A percentile compares a stretch with the other conserved stretches of the same genome.
phyloP scores from a whole-genome alignment of 2,888 invertebrate species.

The Dorcus parallelipipedus region DNA sequence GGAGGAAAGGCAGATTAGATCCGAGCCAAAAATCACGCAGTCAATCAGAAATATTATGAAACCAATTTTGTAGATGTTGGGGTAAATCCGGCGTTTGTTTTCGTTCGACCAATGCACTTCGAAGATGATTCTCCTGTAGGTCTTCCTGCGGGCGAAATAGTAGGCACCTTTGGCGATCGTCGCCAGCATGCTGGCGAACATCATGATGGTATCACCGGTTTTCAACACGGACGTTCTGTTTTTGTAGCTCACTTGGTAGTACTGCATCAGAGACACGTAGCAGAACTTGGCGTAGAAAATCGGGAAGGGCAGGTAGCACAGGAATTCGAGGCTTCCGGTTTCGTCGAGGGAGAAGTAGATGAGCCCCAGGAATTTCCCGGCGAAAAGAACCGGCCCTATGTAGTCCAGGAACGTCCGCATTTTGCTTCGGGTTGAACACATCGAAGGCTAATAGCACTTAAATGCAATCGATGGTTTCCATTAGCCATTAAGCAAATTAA shows the following conservation, averaged over 20 bases:
- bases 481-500: no score
- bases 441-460: no score
- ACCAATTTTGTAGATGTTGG: no score
- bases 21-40: not conserved
- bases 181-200: not conserved
- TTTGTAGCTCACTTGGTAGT: no score
- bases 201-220: not conserved
- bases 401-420: not conserved
- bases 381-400: not conserved
- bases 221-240: no score
- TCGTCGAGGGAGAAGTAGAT: constrained; percentile 1
- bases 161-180: not conserved
- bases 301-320: no score
- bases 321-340: not conserved
- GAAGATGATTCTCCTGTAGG: not conserved
- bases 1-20: not conserved
- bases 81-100: no score
- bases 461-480: no score
- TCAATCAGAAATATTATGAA: not conserved
- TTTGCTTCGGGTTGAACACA: no score
- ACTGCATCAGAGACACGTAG: no score
- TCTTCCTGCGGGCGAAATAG: not conserved
- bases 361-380: constrained; percentile 2
- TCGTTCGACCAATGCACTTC: no score
- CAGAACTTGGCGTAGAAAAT: not conserved